A percentile compares a stretch with the other conserved stretches of the same genome.
Evolutionary conservation across 2,888 invertebrate species (phyloP).

Genomic region (Andrena bicolor): DNA sequence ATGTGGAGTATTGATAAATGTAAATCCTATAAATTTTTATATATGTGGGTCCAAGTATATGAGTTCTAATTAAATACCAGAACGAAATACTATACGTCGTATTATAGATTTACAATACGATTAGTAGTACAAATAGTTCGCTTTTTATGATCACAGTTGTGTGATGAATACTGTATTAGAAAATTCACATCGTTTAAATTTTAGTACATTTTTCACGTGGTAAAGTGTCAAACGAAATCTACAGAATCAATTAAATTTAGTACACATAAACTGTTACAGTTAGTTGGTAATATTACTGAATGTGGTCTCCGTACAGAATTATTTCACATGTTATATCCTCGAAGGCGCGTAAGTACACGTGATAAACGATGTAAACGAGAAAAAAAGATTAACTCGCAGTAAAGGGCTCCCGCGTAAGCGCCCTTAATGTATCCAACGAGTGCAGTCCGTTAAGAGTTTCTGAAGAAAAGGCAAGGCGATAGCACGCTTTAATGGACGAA

Average conservation of each 20-base stretch:
- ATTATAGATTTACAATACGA: too few relatives aligned
- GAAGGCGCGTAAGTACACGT: neutral
- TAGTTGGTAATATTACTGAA: neutral
- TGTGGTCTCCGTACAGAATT: neutral
- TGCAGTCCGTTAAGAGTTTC: conserved; percentile 13
- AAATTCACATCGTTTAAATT: neutral
- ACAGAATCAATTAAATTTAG: neutral
- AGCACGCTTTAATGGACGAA: conserved; percentile 41
- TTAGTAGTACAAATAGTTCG: too few relatives aligned
- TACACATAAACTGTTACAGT: neutral
- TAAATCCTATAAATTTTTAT: neutral
- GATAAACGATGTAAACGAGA: neutral
- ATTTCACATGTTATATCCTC: neutral
- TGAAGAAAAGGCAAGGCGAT: conserved; percentile 22
- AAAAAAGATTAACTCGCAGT: conserved; percentile 9
- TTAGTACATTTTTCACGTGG: neutral
- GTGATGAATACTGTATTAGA: neutral
- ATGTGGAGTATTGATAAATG: neutral
- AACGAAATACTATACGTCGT: too few relatives aligned
- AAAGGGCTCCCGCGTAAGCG: conserved; percentile 17
- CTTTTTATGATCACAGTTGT: neutral
- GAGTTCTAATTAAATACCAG: too few relatives aligned
- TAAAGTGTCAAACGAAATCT: neutral
- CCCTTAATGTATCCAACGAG: conserved; percentile 14
- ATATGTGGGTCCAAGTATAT: too few relatives aligned